phyloP scores from a whole-genome alignment of 2,888 invertebrate species.

The Eupithecia pulchellata region DNA sequence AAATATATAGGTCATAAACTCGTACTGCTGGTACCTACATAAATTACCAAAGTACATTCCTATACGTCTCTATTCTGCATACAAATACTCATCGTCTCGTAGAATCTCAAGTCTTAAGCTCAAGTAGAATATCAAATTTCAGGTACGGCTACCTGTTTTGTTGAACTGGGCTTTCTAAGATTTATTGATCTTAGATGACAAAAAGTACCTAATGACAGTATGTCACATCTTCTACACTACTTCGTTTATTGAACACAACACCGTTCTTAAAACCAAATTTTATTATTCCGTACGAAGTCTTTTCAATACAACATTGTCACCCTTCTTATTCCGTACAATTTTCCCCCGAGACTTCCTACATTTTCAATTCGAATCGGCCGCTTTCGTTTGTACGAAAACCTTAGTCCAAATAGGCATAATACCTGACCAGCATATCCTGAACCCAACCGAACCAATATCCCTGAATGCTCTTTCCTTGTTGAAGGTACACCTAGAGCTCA shows the following conservation, averaged over 20 bases:
- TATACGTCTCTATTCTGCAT: neutral
- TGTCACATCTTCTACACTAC: neutral
- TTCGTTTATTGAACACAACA: neutral
- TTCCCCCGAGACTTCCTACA: conserved; percentile 75
- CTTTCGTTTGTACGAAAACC: conserved; percentile 75
- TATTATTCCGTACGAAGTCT: conserved; percentile 50
- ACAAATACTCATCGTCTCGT: too few relatives aligned
- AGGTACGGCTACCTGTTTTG: neutral
- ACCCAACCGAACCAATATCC: conserved; percentile 35
- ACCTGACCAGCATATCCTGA: conserved; percentile 53
- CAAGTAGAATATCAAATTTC: neutral
- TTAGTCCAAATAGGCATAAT: conserved; percentile 60
- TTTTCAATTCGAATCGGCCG: conserved; percentile 74
- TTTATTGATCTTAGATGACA: neutral
- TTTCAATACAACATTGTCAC: conserved; percentile 50
- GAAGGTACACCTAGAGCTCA: conserved; percentile 36
- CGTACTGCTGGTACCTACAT: neutral
- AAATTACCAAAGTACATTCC: neutral
- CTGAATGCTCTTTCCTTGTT: conserved; percentile 20
- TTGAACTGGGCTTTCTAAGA: neutral
- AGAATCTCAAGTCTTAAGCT: neutral
- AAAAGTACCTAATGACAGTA: neutral
- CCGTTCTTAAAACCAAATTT: conserved; percentile 3
- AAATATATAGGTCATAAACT: neutral
- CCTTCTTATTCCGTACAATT: conserved; percentile 53